Base-by-base conservation (phyloP, 2,888 invertebrate genomes). In the Strigamia transsilvanica region DNA sequence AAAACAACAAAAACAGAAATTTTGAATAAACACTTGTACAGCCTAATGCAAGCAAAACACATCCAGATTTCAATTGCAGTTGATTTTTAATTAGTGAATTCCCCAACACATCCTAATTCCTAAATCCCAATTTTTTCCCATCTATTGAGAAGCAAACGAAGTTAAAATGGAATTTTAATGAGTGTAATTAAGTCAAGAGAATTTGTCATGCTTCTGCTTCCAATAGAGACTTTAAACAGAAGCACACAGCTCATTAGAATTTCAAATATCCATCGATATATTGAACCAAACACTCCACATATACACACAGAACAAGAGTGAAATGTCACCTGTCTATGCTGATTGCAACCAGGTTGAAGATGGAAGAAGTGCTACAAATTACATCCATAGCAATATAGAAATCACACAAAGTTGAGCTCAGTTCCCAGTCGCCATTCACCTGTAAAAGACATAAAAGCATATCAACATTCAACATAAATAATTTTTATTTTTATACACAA, bases 361-460 rank as follows among this genome's bases (percentile, higher is more conserved):
- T 98, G 88, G 97, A 98, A 87, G 97, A 97, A 84, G 98, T 98
- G 86, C 97, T 97, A 88, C 97, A 97, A 85, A 95, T 96, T 87
- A 98, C 98, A 89, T 98, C 98, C 93, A 96, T 95, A 82, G 97
- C 97, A 88, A 98, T 97, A 92, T 97, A 98, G 89, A 97, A 94
- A 91, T 98, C 97, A 89, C 98, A 98, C 85, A 96, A 93, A 87
- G 96, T 93, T 85, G 94, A 93, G 61, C 97, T 96, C 86, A 98
- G 90, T 38, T 93, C 93, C 98, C 98, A 98, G 80, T 87, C 86
- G 42, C 86, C 85, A 84, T 88, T 88, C 84, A 89, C 88, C 89
- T 89, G 85, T 66, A 86, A 85, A 83, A 83, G 42, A 80, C n/a
- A n/a, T n/a, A 79, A 21, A 79, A 78, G 7, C 41, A 41, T 12